phyloP scores from a whole-genome alignment of 2,113 vertebrate species.

The Sus scrofa region DNA sequence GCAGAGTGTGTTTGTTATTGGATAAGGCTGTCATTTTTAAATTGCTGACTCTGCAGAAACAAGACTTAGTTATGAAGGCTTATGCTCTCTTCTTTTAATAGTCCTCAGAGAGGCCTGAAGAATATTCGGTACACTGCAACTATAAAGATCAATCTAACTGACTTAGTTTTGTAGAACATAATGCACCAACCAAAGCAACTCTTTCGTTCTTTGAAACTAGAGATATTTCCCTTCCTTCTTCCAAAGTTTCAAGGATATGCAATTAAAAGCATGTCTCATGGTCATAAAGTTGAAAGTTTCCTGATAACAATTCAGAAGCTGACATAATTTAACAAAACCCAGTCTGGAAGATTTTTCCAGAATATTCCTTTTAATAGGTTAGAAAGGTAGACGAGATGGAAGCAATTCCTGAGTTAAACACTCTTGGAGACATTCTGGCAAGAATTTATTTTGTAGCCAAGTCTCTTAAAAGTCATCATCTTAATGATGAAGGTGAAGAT shows the following conservation, averaged over 20 bases:
- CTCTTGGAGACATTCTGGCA: background rate
- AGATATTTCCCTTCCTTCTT: background rate
- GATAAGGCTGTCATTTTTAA: background rate
- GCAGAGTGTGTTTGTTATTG: slow-evolving; percentile 27
- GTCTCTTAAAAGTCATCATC: background rate
- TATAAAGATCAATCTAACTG: background rate
- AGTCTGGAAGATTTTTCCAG: background rate
- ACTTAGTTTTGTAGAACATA: background rate
- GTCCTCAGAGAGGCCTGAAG: background rate
- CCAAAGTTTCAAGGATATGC: background rate
- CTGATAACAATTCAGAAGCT: background rate
- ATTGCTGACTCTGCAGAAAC: background rate
- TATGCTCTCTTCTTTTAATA: background rate
- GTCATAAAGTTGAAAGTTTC: background rate
- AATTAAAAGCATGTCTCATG: background rate
- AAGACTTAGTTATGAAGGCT: background rate
- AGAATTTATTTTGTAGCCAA: background rate
- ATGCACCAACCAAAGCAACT: background rate
- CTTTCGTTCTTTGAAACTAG: background rate
- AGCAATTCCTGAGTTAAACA: background rate
- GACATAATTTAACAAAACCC: slow-evolving; percentile 45
- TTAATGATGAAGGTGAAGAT: slow-evolving; percentile 46
- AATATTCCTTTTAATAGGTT: background rate
- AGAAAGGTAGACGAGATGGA: slow-evolving; percentile 26
- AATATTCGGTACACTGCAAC: background rate